Base-by-base conservation (phyloP, 2,113 vertebrate genomes). In the Tragelaphus scriptus region DNA sequence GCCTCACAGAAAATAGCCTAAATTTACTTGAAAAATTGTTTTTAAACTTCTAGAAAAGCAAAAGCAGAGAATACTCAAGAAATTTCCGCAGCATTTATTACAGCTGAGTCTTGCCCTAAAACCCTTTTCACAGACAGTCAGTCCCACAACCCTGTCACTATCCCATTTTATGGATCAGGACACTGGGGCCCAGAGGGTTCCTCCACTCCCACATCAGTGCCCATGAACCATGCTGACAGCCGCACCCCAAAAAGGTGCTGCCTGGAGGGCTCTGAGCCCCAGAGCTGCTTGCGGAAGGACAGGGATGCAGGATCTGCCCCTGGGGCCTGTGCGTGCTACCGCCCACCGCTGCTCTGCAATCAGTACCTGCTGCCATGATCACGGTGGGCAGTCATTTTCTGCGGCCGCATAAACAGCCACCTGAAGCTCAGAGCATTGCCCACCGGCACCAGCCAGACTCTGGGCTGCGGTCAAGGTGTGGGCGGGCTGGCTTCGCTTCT, bases 211-310 rank as follows among this genome's bases (percentile, higher is more conserved):
- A 4, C 10, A 2, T 21, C 15, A n/a, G n/a, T 36, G 23, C 30
- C 2, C 7, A 2, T 3, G 49, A 47, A 14, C 85, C 49, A 5
- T 12, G 6, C 59, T 23, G n/a, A 28, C 17, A 7, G 11, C n/a
- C 0, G 0, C 13, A 8, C 4, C 28, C 47, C 3, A 0, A 1
- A 14, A 21, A 10, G 4, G 9, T 3, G 4, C 51, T 23, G 47
- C 55, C 44, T 0, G 5, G 44, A 14, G 32, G 6, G 32, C 4
- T 2, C 5, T 5, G 23, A 49, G 61, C 15, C 71, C 8, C 1
- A 3, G 49, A 30, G 25, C 53, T 7, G 5, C 51, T 23, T 7
- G 1, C 16, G 0, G 16, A 40, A 53, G 6, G 26, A 32, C 26
- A 8, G 0, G 32, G 19, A 7, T 17, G 0, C 4, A 2, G 15